These are phyloP conservation scores for Synanthedon vespiformis DNA, from an alignment of 2,888 invertebrate genomes.

Conservation along the genomic window DNA sequence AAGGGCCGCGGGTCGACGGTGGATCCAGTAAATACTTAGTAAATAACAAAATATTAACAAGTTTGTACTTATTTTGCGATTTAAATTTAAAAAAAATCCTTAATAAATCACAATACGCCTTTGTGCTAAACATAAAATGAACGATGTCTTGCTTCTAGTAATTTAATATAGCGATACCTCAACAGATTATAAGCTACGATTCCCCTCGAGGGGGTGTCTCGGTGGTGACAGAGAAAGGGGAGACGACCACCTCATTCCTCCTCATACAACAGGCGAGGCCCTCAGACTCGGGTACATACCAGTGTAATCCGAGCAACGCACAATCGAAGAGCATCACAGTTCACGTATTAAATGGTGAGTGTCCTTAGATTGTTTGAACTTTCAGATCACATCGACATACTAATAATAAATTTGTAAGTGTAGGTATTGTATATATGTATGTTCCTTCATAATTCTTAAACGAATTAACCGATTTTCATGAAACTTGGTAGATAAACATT, in stretches of 20 bases:
- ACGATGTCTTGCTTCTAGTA: not conserved
- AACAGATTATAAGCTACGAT: constrained; percentile 93
- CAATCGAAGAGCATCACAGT: constrained; percentile 91
- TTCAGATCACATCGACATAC: not conserved
- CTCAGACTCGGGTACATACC: constrained; percentile 90
- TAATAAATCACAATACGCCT: too few species aligned
- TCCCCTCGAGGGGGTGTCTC: constrained; percentile 91
- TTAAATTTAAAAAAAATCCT: too few species aligned
- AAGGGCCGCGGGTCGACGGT: too few species aligned
- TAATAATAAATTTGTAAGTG: too few species aligned
- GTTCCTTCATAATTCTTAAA: too few species aligned
- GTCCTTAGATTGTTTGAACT: not conserved
- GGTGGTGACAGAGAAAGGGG: constrained; percentile 91
- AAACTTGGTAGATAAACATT: too few species aligned
- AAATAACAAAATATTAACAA: too few species aligned
- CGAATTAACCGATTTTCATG: too few species aligned
- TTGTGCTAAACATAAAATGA: too few species aligned
- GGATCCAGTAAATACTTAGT: too few species aligned
- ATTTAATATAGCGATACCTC: not conserved
- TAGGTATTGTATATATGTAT: too few species aligned
- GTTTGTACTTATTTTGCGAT: too few species aligned
- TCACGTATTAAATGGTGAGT: constrained; percentile 93
- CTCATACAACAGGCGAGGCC: constrained; percentile 89
- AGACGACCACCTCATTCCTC: constrained; percentile 90
- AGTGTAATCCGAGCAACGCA: constrained; percentile 94